phyloP scores from a whole-genome alignment of 2,797 vertebrate genomes.

The Microhierax caerulescens region DNA sequence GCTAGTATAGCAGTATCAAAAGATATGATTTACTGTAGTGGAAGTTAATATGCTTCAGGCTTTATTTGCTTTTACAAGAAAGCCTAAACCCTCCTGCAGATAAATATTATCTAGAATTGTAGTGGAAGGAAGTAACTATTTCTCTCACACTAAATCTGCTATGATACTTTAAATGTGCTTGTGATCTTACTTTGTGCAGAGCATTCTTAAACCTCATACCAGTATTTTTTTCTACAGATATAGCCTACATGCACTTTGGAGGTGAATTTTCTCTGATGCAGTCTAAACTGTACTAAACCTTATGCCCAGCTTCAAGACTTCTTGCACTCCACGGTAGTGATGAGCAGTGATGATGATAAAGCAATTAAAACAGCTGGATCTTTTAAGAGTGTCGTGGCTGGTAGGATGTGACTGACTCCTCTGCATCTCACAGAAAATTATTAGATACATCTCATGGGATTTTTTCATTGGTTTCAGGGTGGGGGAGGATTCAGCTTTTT shows the following conservation, averaged over 20 bases:
- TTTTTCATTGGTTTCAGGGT: neutral
- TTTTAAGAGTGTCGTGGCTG: neutral
- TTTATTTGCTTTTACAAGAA: neutral
- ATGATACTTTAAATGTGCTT: neutral
- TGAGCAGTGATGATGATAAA: neutral
- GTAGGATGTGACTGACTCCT: neutral
- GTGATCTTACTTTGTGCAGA: neutral
- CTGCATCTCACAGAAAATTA: neutral
- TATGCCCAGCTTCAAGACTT: neutral
- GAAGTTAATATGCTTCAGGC: neutral
- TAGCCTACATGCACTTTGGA: neutral
- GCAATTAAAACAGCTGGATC: neutral
- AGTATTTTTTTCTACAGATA: neutral
- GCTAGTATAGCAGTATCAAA: neutral
- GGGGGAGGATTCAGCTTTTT: neutral
- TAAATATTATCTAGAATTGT: neutral
- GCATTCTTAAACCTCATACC: neutral
- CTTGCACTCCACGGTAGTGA: neutral
- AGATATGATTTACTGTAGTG: neutral
- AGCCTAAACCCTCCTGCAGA: neutral
- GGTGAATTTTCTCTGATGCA: neutral
- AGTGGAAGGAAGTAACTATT: neutral
- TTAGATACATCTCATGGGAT: neutral
- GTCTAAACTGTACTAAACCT: neutral
- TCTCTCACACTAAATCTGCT: neutral